phyloP scores from a whole-genome alignment of 2,113 vertebrate genomes.

The Prietella phreatophila region DNA sequence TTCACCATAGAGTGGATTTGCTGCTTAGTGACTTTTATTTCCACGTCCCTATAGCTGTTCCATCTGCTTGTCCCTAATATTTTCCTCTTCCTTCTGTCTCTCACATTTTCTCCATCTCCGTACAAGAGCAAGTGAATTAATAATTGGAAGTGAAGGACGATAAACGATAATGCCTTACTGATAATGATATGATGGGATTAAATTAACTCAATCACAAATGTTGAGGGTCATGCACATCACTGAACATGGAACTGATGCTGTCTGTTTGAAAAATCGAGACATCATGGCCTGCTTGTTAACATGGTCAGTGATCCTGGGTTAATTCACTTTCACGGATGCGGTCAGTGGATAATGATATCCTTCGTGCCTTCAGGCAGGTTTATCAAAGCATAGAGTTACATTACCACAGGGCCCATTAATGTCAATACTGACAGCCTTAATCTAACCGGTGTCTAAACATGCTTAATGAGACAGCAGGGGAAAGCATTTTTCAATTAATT shows the following conservation, averaged over 20 bases:
- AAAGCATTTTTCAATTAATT: constrained; percentile 40
- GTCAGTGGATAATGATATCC: constrained; percentile 49
- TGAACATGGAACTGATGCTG: constrained; percentile 26
- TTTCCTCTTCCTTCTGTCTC: constrained; percentile 13
- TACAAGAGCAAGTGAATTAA: constrained; percentile 35
- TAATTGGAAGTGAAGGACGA: constrained; percentile 46
- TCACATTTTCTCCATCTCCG: neutral
- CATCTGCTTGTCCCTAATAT: neutral
- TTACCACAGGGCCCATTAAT: constrained; percentile 40
- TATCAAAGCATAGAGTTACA: constrained; percentile 47
- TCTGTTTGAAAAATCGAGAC: constrained; percentile 48
- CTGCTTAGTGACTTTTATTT: neutral
- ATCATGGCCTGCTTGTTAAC: constrained; percentile 48
- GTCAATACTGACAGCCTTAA: constrained; percentile 49
- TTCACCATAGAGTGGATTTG: neutral
- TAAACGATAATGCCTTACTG: constrained; percentile 45
- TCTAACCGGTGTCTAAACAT: constrained; percentile 43
- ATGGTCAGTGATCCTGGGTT: constrained; percentile 49
- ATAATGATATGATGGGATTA: constrained; percentile 53
- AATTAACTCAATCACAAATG: constrained; percentile 49
- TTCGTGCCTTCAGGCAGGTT: constrained; percentile 43
- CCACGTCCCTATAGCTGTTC: neutral
- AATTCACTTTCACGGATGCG: constrained; percentile 48
- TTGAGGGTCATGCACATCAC: constrained; percentile 45
- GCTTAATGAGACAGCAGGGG: constrained; percentile 41